Percentiles rank a stretch among this genome's conserved stretches.
Conservation (phyloP, 2,888 invertebrate species). For the Shargacucullia verbasci region DNA sequence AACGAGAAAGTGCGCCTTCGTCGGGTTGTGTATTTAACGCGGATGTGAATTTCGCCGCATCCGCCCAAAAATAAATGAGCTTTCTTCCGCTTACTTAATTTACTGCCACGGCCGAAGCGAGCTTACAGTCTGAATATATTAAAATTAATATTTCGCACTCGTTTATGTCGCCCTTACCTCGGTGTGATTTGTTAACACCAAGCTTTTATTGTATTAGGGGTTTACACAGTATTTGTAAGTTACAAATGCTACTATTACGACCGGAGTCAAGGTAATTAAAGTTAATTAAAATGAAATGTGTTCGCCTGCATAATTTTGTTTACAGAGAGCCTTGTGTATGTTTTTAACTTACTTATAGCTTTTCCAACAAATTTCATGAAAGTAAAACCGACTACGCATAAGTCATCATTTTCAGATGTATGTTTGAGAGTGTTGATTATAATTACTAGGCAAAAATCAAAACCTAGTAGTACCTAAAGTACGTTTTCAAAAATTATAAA, state of each 20-base stretch:
- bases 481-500: too few relatives aligned
- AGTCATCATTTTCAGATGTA: too few relatives aligned
- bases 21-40: slow-evolving; percentile 86
- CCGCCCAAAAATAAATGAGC: slow-evolving; percentile 88
- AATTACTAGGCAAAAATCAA: too few relatives aligned
- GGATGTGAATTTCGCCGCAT: slow-evolving; percentile 87
- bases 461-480: too few relatives aligned
- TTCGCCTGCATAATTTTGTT: slow-evolving; percentile 53
- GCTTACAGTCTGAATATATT: slow-evolving; percentile 83
- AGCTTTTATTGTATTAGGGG: slow-evolving; percentile 67
- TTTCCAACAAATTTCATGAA: too few relatives aligned
- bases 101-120: slow-evolving; percentile 79
- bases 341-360: slow-evolving; percentile 21
- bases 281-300: slow-evolving; percentile 51
- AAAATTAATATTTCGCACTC: slow-evolving; percentile 85
- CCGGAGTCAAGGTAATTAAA: slow-evolving; percentile 54
- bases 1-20: slow-evolving; percentile 78
- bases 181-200: slow-evolving; percentile 79
- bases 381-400: too few relatives aligned
- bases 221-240: slow-evolving; percentile 60
- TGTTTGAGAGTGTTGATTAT: too few relatives aligned
- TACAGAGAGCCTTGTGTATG: slow-evolving; percentile 25
- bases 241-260: slow-evolving; percentile 53
- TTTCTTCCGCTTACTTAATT: slow-evolving; percentile 89
- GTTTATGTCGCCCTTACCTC: slow-evolving; percentile 74